Evolutionary conservation across 2,888 invertebrate genomes (phyloP), one percentile per base, ranked within the genome.

Genomic region (Torymus aiolomorphi): DNA sequence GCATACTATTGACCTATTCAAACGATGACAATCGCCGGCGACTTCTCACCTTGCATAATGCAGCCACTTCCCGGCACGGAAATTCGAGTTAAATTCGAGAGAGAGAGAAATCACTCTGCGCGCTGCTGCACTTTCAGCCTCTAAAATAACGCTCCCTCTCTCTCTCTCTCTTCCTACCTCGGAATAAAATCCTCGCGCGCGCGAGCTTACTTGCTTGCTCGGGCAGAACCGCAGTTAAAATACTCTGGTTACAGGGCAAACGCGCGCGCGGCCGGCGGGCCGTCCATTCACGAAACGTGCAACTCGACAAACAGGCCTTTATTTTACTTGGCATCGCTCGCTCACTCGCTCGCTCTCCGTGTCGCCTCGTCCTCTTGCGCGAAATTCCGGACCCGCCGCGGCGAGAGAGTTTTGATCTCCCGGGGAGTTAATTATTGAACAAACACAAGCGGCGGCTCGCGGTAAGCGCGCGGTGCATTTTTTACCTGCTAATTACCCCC

Each of bases 271-370:
- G 42, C 24, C 42, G 20, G 16, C 59, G 54, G 20, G 31, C 16
- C 11, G n/a, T 51, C 66, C 76, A 73, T 76, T 67, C 76, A 63
- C 66, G 74, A 67, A 76, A 61, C 59, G 63, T 18, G 61, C 73
- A 69, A 73, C 75, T 78, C 81, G 73, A 78, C 78, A 78, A 81
- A 81, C 81, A 76, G 76, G 78, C 76, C 81, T 81, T 76, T 79
- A 79, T 79, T 81, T 81, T 79, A 79, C 72, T 81, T 79, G 78
- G 76, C 76, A 54, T 78, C 18, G 75, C 8, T 42, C 51, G 31
- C 71, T 61, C n/a, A n/a, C n/a, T n/a, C n/a, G n/a, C n/a, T 78
- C 18, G 75, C 8, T 42, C 51, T 18, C 71, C 54, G 24, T 42
- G 42, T 42, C 20, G 14, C 56, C 52, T 11, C 24, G 66, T 51